Conservation (phyloP, 2,888 invertebrate genomes). For the Acanthosepion lycidas region DNA sequence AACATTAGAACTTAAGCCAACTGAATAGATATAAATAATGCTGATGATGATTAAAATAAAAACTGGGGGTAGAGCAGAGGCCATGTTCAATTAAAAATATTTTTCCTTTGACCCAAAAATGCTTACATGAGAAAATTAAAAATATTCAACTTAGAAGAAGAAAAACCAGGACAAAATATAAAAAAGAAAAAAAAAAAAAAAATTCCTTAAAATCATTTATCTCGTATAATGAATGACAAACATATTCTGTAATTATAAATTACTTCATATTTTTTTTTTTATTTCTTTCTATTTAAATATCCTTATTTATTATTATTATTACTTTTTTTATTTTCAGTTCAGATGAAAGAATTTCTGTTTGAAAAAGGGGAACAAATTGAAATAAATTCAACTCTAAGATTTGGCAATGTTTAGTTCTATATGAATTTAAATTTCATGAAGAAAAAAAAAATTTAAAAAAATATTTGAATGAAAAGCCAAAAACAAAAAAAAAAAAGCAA, state of each 20-base stretch:
- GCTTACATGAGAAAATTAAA: neutral
- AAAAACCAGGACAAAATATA: neutral
- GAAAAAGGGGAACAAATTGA: neutral
- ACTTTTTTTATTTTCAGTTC: neutral
- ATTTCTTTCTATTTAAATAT: neutral
- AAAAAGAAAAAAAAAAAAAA: neutral
- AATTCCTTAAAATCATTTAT: neutral
- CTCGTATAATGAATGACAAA: neutral
- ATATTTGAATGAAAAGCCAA: neutral
- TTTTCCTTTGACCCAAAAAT: neutral
- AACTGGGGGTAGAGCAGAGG: no score
- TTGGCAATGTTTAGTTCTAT: neutral
- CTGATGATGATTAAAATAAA: no score
- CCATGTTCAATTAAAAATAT: neutral
- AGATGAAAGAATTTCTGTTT: neutral
- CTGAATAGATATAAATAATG: no score
- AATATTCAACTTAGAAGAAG: neutral
- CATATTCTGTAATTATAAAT: neutral
- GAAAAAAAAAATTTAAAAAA: neutral
- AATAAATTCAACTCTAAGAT: slow-evolving; percentile 18
- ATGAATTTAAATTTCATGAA: neutral
- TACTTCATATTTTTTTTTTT: neutral
- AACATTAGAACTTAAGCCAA: no score
- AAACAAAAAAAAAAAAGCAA: neutral
- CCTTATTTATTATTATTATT: neutral